These are phyloP conservation scores for Petrophora chlorosata DNA, from an alignment of 2,888 invertebrate genomes.

Conservation along the genomic window DNA sequence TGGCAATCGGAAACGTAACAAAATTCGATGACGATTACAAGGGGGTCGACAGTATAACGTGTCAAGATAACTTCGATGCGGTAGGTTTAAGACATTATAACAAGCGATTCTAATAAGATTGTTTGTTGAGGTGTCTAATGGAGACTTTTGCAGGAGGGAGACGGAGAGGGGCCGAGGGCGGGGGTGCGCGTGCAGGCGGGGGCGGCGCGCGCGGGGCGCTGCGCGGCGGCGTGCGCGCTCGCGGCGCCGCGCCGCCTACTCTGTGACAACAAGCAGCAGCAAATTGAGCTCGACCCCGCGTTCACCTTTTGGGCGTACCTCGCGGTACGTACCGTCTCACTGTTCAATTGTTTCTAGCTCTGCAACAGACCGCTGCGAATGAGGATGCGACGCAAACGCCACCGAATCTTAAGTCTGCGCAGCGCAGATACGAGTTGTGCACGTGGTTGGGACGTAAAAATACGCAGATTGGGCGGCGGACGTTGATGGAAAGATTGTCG, in stretches of 20 bases:
- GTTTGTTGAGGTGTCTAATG: neutral
- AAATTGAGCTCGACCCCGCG: slow-evolving; percentile 85
- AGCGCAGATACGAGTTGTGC: slow-evolving; percentile 32
- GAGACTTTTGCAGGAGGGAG: slow-evolving; percentile 38
- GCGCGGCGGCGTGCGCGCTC: slow-evolving; percentile 84
- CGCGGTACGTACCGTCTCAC: slow-evolving; percentile 69
- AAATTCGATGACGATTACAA: slow-evolving; percentile 56
- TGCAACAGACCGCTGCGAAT: slow-evolving; percentile 13
- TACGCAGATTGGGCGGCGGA: slow-evolving; percentile 60
- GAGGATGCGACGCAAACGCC: slow-evolving; percentile 32
- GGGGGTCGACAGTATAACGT: slow-evolving; percentile 57
- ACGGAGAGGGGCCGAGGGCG: slow-evolving; percentile 47
- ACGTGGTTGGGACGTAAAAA: slow-evolving; percentile 53
- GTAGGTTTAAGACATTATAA: slow-evolving; percentile 47
- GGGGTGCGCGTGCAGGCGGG: slow-evolving; percentile 60
- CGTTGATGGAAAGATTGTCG: slow-evolving; percentile 73
- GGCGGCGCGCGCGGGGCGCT: slow-evolving; percentile 68
- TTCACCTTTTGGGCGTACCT: slow-evolving; percentile 90
- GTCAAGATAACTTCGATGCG: slow-evolving; percentile 62
- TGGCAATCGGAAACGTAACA: slow-evolving; percentile 52
- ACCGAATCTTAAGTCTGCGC: slow-evolving; percentile 10
- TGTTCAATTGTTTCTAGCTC: neutral
- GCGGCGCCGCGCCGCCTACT: slow-evolving; percentile 81
- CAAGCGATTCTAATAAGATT: neutral
- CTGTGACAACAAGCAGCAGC: slow-evolving; percentile 84